Conservation (phyloP, 2,888 invertebrate genomes). For the Gasteruption jaculator region DNA sequence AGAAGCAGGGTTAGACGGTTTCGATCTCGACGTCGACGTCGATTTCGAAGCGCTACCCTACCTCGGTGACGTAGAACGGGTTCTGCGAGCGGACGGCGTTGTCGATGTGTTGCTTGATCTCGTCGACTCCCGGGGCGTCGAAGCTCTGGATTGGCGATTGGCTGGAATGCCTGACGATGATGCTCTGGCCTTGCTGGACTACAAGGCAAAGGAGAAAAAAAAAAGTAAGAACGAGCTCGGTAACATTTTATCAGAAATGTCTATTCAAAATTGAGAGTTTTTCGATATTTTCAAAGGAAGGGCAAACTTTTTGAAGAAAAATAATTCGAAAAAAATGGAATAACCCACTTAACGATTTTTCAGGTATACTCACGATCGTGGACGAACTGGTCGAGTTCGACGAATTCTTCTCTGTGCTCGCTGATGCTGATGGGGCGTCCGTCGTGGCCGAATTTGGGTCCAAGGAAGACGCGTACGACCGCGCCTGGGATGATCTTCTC, state of each 20-base stretch:
- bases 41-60: constrained; percentile 37
- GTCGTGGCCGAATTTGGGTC: constrained; percentile 64
- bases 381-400: constrained; percentile 59
- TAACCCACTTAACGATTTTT: not conserved
- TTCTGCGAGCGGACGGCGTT: constrained; percentile 51
- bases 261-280: constrained; percentile 1
- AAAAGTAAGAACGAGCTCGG: not conserved
- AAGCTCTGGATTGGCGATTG: constrained; percentile 52
- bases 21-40: not conserved
- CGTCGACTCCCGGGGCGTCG: constrained; percentile 58
- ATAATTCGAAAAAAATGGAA: not conserved
- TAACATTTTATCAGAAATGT: not conserved
- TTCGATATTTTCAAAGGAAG: not conserved
- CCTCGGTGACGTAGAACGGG: constrained; percentile 46
- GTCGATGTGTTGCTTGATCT: constrained; percentile 62
- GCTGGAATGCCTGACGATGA: constrained; percentile 65
- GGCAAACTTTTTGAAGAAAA: not conserved
- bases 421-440: constrained; percentile 59
- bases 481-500: constrained; percentile 59
- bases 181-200: constrained; percentile 64
- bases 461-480: constrained; percentile 65
- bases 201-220: constrained; percentile 13
- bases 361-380: constrained; percentile 52
- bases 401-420: constrained; percentile 60
- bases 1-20: not conserved